Conservation (phyloP, 2,888 invertebrate genomes). For the Elaeidobius kamerunicus region DNA sequence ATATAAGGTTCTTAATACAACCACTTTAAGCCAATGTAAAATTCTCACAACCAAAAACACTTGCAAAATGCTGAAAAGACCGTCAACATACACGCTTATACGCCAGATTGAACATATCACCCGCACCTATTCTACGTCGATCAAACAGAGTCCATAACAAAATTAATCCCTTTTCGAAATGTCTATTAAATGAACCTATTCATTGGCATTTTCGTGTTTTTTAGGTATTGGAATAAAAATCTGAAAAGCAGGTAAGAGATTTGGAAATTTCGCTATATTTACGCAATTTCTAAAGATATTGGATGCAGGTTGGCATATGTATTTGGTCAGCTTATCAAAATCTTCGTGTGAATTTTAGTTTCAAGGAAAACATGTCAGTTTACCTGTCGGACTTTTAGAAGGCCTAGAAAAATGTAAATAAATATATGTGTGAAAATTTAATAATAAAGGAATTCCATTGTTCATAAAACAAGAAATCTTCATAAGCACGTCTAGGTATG, state of each 20-base stretch:
- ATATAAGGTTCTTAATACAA: too few relatives aligned
- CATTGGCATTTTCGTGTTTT: conserved; percentile 21
- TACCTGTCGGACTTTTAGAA: too few relatives aligned
- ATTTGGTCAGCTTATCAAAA: conserved; percentile 23
- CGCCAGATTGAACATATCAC: conserved; percentile 26
- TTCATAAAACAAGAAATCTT: too few relatives aligned
- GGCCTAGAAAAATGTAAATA: too few relatives aligned
- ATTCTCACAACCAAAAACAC: too few relatives aligned
- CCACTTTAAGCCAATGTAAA: too few relatives aligned
- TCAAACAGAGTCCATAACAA: conserved; percentile 18
- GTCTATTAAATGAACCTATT: conserved; percentile 23
- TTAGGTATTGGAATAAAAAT: conserved; percentile 8
- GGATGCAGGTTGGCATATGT: conserved; percentile 23
- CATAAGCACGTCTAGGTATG: too few relatives aligned
- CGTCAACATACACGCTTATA: conserved; percentile 10
- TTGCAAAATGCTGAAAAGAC: too few relatives aligned
- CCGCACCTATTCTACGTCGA: conserved; percentile 21
- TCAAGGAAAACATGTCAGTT: too few relatives aligned
- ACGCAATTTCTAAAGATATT: conserved; percentile 26
- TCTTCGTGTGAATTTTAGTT: conserved; percentile 9
- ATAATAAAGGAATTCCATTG: too few relatives aligned
- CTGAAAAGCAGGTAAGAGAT: conserved; percentile 23
- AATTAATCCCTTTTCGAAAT: conserved; percentile 24
- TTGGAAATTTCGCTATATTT: conserved; percentile 24
- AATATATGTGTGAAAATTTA: too few relatives aligned